Conservation (phyloP, 2,888 invertebrate genomes). For the Nomada lathburiana region DNA sequence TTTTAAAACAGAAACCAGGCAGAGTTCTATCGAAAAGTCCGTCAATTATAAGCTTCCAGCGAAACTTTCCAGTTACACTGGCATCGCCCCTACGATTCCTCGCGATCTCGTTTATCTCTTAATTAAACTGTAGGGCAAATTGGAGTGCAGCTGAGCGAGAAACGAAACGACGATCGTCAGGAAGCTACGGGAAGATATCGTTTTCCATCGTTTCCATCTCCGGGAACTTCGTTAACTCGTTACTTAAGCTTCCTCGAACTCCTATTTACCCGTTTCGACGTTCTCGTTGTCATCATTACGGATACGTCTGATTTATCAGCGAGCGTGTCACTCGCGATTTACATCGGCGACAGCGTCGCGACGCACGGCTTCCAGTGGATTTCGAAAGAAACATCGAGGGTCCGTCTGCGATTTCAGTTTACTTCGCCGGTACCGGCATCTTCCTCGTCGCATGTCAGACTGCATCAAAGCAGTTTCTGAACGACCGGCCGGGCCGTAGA, state of each 20-base stretch:
- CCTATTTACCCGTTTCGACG: not conserved
- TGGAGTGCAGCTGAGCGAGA: not conserved
- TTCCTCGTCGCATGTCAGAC: slow-evolving; percentile 30
- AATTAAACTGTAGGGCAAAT: slow-evolving; percentile 7
- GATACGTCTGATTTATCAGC: slow-evolving; percentile 47
- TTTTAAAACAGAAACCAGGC: not conserved
- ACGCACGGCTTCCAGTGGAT: slow-evolving; percentile 38
- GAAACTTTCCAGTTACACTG: slow-evolving; percentile 9
- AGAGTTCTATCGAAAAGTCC: not conserved
- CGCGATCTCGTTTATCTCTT: slow-evolving; percentile 20
- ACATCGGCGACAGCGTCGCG: slow-evolving; percentile 20
- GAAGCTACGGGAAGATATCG: not conserved
- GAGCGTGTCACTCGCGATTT: slow-evolving; percentile 27
- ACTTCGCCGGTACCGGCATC: slow-evolving; percentile 28
- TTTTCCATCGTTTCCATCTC: not conserved
- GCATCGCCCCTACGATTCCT: not conserved
- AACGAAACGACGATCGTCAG: slow-evolving; percentile 18
- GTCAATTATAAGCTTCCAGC: slow-evolving; percentile 6
- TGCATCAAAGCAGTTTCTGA: slow-evolving; percentile 28
- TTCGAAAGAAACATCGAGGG: slow-evolving; percentile 46
- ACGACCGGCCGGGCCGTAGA: slow-evolving; percentile 18
- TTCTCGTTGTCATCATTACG: slow-evolving; percentile 5
- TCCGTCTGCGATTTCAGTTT: slow-evolving; percentile 48
- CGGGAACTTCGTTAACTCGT: slow-evolving; percentile 27
- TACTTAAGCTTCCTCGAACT: not conserved